These are phyloP conservation scores for Lumbricus terrestris DNA, from an alignment of 2,888 invertebrate species.

Conservation along the genomic window DNA sequence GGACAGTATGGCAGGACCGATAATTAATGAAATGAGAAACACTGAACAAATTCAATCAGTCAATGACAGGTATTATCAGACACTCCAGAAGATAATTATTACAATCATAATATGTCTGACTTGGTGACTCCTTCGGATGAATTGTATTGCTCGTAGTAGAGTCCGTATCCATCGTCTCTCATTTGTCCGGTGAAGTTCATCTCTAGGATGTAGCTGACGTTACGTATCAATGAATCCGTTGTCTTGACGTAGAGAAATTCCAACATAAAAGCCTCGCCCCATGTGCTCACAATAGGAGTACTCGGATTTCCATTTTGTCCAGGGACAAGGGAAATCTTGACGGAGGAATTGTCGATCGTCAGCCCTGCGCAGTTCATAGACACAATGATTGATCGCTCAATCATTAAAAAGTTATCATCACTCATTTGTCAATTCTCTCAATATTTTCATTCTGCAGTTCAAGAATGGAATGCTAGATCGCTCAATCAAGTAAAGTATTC, in stretches of 20 bases:
- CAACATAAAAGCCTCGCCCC: background rate
- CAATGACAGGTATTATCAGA: too few species aligned
- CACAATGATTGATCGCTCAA: too few species aligned
- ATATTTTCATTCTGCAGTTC: too few species aligned
- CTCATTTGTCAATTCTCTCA: too few species aligned
- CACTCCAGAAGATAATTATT: too few species aligned
- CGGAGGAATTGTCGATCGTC: background rate
- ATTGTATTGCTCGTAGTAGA: slow-evolving; percentile 27
- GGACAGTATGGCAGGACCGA: too few species aligned
- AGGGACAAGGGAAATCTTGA: background rate
- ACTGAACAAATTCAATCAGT: too few species aligned
- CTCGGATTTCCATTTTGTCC: background rate
- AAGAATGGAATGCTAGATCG: too few species aligned
- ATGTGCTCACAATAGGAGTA: background rate
- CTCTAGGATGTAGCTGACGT: slow-evolving; percentile 20
- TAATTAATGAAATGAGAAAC: too few species aligned
- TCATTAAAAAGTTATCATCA: too few species aligned
- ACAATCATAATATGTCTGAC: slow-evolving; percentile 14
- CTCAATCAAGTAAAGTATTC: too few species aligned
- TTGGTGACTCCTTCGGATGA: background rate
- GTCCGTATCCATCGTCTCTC: slow-evolving; percentile 16
- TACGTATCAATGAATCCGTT: background rate
- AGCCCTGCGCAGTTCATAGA: background rate
- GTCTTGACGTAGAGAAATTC: background rate
- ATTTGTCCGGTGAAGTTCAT: slow-evolving; percentile 22